These are phyloP conservation scores for Malaclemys terrapin DNA, from an alignment of 2,113 vertebrate species.

Conservation along the genomic window DNA sequence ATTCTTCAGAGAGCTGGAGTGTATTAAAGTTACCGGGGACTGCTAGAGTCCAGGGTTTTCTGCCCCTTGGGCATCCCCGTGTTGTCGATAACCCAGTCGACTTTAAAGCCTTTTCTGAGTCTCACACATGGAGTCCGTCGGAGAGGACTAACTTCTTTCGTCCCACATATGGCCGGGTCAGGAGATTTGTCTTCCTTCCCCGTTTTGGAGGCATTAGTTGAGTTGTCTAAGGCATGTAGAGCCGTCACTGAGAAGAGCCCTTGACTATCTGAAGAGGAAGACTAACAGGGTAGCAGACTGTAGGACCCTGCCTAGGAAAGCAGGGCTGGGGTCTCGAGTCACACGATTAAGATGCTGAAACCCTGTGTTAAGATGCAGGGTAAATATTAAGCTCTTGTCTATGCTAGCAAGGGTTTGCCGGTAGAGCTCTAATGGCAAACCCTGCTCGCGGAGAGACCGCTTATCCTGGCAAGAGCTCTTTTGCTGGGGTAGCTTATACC, in stretches of 20 bases:
- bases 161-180: neutral
- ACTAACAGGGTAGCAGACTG: too few relatives aligned
- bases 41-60: neutral
- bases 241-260: too few relatives aligned
- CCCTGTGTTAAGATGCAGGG: neutral
- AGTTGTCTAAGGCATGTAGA: neutral
- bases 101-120: neutral
- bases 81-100: neutral
- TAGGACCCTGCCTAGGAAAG: neutral
- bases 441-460: too few relatives aligned
- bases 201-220: rapidly evolving
- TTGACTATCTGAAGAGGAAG: too few relatives aligned
- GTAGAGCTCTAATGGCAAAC: neutral
- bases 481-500: neutral
- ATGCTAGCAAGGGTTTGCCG: neutral
- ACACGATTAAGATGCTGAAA: neutral
- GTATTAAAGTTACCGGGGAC: neutral
- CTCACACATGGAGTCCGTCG: neutral
- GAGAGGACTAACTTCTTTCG: neutral
- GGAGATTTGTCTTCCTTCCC: neutral
- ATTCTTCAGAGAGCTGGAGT: neutral
- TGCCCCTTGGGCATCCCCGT: neutral
- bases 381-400: neutral
- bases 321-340: neutral
- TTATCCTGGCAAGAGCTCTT: neutral